Evolutionary conservation across 1,140 invertebrate genomes (phyloP), one percentile per base, ranked within the genome.

Genomic region (Nautilus pompilius): DNA sequence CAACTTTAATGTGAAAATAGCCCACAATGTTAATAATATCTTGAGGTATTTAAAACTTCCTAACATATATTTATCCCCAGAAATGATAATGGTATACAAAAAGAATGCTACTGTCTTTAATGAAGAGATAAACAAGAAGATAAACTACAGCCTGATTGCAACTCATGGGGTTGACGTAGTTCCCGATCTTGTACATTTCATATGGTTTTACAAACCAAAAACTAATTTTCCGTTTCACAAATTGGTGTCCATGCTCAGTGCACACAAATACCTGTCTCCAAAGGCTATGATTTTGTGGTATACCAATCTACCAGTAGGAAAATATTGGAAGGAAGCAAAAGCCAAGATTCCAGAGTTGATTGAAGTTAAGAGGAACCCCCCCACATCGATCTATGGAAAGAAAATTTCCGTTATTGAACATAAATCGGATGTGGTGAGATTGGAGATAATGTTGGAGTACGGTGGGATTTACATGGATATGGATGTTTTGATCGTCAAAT

Each of bases 391-490:
- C 28, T 26, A 48, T 29, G 63, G 63, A 5, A 26, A 49, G 4
- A 0, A 3, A 20, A 46, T 65, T 22, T 36, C 32, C 24, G 28
- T 33, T 36, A 8, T 33, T 2, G 63, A 59, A 28, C 63, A 60
- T 32, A 49, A 30, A 22, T 60, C 63, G 0, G 63, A 65, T 41
- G 41, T 65, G 46, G 41, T 65, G 15, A 28, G 63, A 13, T 34
- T 65, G 26, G 57, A 65, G 24, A 33, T 34, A 4, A 33, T 53
- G 3, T 36, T 60, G 34, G 46, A 65, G 17, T 65, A 51, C 30
- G 63, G 63, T 10, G 63, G 63, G 32, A 65, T 60, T 20, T 65
- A 65, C 34, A 22, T 65, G n/a, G 63, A 65, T 51, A 30, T 59
- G 5, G 63, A 65, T 54, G 63, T 60, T 17, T 8, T 65, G 15